Evolutionary conservation across 2,888 invertebrate species (phyloP), one percentile per base, ranked within the genome.

Genomic region (Thalpophila matura): DNA sequence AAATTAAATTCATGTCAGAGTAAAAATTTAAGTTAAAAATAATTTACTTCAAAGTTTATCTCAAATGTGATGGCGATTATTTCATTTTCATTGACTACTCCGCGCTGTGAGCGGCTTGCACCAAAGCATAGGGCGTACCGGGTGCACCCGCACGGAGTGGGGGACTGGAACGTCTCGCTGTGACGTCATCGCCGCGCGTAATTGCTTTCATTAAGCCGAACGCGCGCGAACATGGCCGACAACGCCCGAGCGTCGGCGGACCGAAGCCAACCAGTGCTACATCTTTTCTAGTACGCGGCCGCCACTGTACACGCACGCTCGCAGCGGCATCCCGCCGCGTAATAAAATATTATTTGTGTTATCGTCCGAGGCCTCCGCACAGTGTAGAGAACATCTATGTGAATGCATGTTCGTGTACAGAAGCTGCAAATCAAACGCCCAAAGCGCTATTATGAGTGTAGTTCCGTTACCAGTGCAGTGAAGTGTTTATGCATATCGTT

Each of bases 271-370:
- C 93, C 89, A 87, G 91, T 89, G 87, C 88, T 86, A 82, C 87
- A 86, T 88, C 83, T 84, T 89, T 90, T 91, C 92, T 92, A 94
- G 94, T 94, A 89, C 91, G 91, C 93, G 90, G 79, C 85, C 89
- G 89, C 86, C 91, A 79, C 86, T 86, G 84, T 68, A 69, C 81
- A 83, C 82, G 91, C 80, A 81, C 89, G 86, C 88, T 81, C 89
- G 89, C 79, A 66, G 74, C 77, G 69, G 78, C 79, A 61, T 73
- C 71, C 65, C 66, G 53, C 65, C 51, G 50, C 55, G 60, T 45
- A 78, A 79, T 78, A 78, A 81, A 81, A 82, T 79, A 83, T 74
- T 73, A 77, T 76, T 72, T 68, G 60, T 73, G 64, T 72, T 79
- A 79, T 79, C 85, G 79, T 77, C 59, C 60, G 68, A 80, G 77